These are phyloP conservation scores for Drosophila rellima DNA, from an alignment of 2,888 invertebrate genomes.

Conservation along the genomic window DNA sequence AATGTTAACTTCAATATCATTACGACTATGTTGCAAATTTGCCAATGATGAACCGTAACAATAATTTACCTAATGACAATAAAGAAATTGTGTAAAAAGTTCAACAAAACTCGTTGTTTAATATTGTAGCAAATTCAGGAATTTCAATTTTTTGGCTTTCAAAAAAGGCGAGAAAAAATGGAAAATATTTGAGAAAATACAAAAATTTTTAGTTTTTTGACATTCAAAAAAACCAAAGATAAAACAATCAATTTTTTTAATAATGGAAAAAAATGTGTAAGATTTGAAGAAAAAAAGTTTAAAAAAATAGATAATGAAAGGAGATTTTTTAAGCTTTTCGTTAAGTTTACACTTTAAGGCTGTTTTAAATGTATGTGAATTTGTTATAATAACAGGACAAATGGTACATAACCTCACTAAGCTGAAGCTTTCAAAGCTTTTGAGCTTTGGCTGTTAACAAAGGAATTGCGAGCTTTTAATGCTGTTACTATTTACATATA, in stretches of 20 bases:
- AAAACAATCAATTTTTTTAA: too few relatives aligned
- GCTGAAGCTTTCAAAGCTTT: not conserved
- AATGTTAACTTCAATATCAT: constrained; percentile 31
- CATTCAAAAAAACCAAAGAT: too few relatives aligned
- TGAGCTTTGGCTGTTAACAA: not conserved
- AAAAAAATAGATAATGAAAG: too few relatives aligned
- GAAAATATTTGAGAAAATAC: too few relatives aligned
- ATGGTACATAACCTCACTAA: constrained; percentile 4
- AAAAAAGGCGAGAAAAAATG: too few relatives aligned
- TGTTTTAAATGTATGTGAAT: not conserved
- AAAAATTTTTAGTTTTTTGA: too few relatives aligned
- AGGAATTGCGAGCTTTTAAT: not conserved
- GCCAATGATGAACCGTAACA: constrained; percentile 35
- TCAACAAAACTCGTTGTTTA: not conserved
- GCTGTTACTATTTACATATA: too few relatives aligned
- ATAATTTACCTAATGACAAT: constrained; percentile 71
- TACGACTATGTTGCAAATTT: constrained; percentile 39
- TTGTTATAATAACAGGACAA: not conserved
- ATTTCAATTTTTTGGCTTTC: too few relatives aligned
- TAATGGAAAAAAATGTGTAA: too few relatives aligned
- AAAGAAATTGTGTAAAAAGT: constrained; percentile 58
- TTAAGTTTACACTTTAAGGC: not conserved
- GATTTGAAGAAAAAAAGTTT: too few relatives aligned
- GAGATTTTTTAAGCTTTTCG: too few relatives aligned
- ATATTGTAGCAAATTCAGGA: not conserved